Evolutionary conservation across 2,888 invertebrate genomes (phyloP), one percentile per base, ranked within the genome.

Genomic region (Peribatodes rhomboidaria): DNA sequence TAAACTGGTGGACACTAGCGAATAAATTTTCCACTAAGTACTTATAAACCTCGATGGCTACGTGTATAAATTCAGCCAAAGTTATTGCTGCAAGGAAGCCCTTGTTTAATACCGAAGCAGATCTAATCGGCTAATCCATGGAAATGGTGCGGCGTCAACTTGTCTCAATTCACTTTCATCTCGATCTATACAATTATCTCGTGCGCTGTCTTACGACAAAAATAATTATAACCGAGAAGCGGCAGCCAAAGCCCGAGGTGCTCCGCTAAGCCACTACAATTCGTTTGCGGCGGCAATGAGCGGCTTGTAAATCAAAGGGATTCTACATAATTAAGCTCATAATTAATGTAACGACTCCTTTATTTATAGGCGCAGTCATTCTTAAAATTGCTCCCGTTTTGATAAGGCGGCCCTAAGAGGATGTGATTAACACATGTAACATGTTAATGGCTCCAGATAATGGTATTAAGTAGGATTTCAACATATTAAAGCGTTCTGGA

Each of bases 301-400:
- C 87, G 87, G 85, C 89, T 88, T 91, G 90, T 93, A 92, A 92
- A 93, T 93, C 92, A 93, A 93, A 92, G 92, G 91, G 92, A 92
- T 90, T 91, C 90, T 86, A 90, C 87, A 89, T 90, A 90, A 93
- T 92, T 92, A 92, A 92, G 91, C 90, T 88, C 86, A 92, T 92
- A 92, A 92, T 92, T 92, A 92, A 92, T 92, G 91, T 90, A 90
- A 90, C 89, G 87, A 85, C 89, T 86, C 79, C 82, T 84, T 92
- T 90, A 92, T 92, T 92, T 92, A 92, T 92, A 90, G 90, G 81
- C 84, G 81, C 81, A 86, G 86, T 89, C 88, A 89, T 89, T 90
- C 90, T 92, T 90, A 90, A 90, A 90, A 90, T 88, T 88, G 88
- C 86, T 86, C 85, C 85, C 86, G 86, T 89, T 88, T 87, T 88